phyloP scores from a whole-genome alignment of 2,797 vertebrate species.

The Smutsia temminckii region DNA sequence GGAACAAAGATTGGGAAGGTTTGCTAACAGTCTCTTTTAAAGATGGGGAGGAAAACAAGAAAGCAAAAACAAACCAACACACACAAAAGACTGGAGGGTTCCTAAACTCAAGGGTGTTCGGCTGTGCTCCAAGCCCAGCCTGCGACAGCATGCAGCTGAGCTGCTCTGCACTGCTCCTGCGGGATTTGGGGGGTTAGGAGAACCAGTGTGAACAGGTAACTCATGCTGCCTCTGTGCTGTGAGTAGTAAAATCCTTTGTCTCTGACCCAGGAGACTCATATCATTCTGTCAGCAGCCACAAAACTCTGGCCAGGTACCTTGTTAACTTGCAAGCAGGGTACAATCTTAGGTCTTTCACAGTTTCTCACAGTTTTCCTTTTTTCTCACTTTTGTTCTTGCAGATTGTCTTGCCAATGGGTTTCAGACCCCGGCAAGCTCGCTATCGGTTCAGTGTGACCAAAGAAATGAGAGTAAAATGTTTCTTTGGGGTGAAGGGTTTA shows the following conservation, averaged over 20 bases:
- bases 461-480: too few relatives aligned
- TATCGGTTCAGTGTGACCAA: too few relatives aligned
- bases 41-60: background rate
- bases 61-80: background rate
- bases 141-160: background rate
- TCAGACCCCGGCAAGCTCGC: too few relatives aligned
- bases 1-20: background rate
- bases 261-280: background rate
- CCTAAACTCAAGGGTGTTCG: background rate
- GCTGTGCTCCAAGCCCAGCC: background rate
- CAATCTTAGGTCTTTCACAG: background rate
- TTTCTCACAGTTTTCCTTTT: background rate
- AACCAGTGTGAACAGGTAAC: background rate
- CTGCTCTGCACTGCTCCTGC: fast-evolving
- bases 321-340: background rate
- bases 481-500: too few relatives aligned
- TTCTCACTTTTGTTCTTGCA: background rate
- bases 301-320: background rate
- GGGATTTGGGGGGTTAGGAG: background rate
- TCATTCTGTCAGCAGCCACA: background rate
- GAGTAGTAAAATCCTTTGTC: background rate
- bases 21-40: background rate
- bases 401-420: too few relatives aligned
- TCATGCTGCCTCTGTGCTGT: background rate
- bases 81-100: background rate